Evolutionary conservation across 2,888 invertebrate species (phyloP).

Genomic region (Mechanitis messenoides): DNA sequence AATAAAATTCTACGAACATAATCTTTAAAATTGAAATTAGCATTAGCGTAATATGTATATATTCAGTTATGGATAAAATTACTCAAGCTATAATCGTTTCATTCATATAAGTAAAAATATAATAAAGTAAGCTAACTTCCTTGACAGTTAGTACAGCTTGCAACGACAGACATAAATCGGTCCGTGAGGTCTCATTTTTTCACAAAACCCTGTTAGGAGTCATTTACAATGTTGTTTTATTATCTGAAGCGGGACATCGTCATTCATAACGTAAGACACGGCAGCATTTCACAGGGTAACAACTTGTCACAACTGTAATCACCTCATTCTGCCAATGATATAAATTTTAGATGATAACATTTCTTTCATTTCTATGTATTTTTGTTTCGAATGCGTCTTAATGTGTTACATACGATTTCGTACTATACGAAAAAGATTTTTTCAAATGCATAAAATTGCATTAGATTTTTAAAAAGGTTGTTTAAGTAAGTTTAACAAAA

Average conservation of each 20-base stretch:
- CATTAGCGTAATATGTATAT: no score
- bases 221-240: slow-evolving; percentile 52
- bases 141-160: slow-evolving; percentile 22
- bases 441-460: no score
- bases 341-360: slow-evolving; percentile 36
- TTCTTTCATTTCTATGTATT: background rate
- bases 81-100: no score
- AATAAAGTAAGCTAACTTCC: slow-evolving; percentile 14
- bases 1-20: no score
- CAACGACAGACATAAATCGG: slow-evolving; percentile 41
- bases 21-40: no score
- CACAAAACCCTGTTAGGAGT: slow-evolving; percentile 41
- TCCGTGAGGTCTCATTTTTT: slow-evolving; percentile 35
- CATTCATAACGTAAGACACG: slow-evolving; percentile 52
- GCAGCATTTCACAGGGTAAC: slow-evolving; percentile 43
- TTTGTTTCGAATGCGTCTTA: no score
- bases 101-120: slow-evolving; percentile 10
- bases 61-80: background rate
- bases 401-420: no score
- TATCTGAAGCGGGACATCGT: slow-evolving; percentile 41
- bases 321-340: slow-evolving; percentile 53
- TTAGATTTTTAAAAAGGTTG: no score
- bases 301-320: slow-evolving; percentile 43
- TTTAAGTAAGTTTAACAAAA: no score
- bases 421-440: no score